phyloP scores from a whole-genome alignment of 2,888 invertebrate genomes.

The Leptothorax acervorum region DNA sequence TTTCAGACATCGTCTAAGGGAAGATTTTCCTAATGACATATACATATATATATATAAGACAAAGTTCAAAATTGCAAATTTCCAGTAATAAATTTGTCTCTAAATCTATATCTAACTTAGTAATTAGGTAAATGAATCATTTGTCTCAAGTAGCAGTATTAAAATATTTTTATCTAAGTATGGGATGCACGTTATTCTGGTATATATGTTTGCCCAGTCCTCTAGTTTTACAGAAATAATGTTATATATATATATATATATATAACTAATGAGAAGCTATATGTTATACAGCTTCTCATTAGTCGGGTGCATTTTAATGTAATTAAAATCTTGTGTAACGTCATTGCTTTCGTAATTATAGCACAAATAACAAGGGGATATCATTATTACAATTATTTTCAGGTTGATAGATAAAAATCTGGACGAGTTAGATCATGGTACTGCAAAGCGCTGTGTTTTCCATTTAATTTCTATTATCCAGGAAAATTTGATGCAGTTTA shows the following conservation, averaged over 20 bases:
- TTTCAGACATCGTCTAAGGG: neutral
- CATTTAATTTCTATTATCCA: slow-evolving; percentile 94
- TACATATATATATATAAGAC: too few relatives aligned
- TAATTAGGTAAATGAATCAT: neutral
- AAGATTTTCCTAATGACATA: neutral
- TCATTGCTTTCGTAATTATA: neutral
- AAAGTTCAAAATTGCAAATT: neutral
- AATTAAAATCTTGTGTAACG: neutral
- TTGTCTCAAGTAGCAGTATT: neutral
- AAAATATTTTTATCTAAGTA: neutral
- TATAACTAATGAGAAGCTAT: too few relatives aligned
- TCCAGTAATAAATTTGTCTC: neutral
- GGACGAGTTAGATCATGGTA: slow-evolving; percentile 92
- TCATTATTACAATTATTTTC: slow-evolving; percentile 64
- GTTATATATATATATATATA: neutral
- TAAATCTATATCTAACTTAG: neutral
- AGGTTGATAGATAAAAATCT: slow-evolving; percentile 96
- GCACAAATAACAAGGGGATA: neutral
- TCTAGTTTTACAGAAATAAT: slow-evolving; percentile 9
- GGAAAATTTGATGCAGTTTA: slow-evolving; percentile 89
- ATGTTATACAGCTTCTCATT: too few relatives aligned
- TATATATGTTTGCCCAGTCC: neutral
- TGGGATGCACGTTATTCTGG: neutral
- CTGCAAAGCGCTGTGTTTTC: slow-evolving; percentile 93
- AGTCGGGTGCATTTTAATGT: too few relatives aligned